phyloP scores from a whole-genome alignment of 2,113 vertebrate species.

The Protobothrops mucrosquamatus region DNA sequence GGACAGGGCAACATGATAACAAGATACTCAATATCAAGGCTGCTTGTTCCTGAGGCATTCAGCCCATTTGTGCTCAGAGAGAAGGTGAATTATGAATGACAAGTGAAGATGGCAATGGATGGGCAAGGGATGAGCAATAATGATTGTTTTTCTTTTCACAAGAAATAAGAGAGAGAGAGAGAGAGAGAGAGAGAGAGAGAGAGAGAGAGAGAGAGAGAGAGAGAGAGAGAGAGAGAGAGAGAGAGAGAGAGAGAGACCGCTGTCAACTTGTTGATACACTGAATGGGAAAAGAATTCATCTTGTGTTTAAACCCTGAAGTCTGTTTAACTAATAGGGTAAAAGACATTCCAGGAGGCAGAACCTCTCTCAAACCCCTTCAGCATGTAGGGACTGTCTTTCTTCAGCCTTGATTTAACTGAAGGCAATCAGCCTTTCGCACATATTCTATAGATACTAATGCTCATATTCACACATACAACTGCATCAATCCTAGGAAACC shows the following conservation, averaged over 20 bases:
- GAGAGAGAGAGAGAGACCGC: too few species aligned
- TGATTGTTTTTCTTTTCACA: not conserved
- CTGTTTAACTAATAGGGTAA: not conserved
- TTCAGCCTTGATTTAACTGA: not conserved
- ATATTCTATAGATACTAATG: not conserved
- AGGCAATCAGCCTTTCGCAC: not conserved
- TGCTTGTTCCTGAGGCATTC: not conserved
- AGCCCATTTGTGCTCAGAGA: not conserved
- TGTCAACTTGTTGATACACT: not conserved
- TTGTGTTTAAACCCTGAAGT: not conserved
- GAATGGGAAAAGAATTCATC: too few species aligned
- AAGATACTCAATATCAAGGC: not conserved
- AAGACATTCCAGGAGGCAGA: not conserved
- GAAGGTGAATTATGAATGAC: not conserved
- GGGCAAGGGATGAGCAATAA: too few species aligned
- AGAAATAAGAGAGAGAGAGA: not conserved
- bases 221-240: not conserved
- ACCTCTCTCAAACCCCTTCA: not conserved
- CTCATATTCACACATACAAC: not conserved
- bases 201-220: not conserved
- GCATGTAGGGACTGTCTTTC: not conserved
- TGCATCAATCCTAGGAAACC: not conserved
- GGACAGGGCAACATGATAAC: not conserved
- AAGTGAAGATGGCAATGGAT: not conserved
- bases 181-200: not conserved